Evolutionary conservation across 53 echinoderm and acorn worm species (phyloP).

Genomic region (Holothuria leucospilota): DNA sequence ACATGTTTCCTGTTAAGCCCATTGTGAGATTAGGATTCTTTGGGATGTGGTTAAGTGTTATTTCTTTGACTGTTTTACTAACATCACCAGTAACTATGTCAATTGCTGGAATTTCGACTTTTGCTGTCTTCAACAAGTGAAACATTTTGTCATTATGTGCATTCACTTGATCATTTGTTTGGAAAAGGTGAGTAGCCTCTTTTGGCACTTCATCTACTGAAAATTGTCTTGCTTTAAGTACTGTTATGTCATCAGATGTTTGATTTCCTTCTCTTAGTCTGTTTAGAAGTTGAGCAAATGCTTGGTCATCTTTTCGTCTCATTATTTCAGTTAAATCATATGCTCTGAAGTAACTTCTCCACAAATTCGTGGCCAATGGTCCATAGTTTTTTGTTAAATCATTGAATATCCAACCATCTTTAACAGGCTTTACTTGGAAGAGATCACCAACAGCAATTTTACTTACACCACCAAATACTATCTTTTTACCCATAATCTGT

Average conservation of each 20-base stretch:
- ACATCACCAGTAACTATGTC: slow-evolving; percentile 38
- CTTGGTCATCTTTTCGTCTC: no score
- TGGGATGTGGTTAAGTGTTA: not conserved
- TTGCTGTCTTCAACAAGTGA: not conserved
- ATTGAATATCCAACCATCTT: slow-evolving; percentile 63
- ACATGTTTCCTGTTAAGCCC: not conserved
- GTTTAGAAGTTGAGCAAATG: slow-evolving; percentile 6
- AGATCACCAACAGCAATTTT: slow-evolving; percentile 53
- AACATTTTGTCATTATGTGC: slow-evolving; percentile 34
- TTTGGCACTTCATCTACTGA: not conserved
- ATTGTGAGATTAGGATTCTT: slow-evolving; percentile 10
- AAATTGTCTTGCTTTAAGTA: not conserved
- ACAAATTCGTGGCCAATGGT: slow-evolving; percentile 26
- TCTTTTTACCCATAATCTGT: slow-evolving; percentile 57
- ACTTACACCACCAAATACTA: slow-evolving; percentile 66
- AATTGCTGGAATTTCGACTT: not conserved
- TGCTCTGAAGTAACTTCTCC: slow-evolving; percentile 12
- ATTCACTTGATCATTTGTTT: slow-evolving; percentile 24
- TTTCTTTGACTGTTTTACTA: slow-evolving; percentile 26
- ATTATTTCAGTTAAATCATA: not conserved
- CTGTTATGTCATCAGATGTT: not conserved
- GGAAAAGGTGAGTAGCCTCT: not conserved
- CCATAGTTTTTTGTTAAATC: slow-evolving; percentile 33
- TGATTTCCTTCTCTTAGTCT: slow-evolving; percentile 57
- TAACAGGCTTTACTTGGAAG: slow-evolving; percentile 45